Percentiles rank a stretch among this genome's conserved stretches.
Conservation (phyloP, 2,797 vertebrate species). For the Lutjanus argentimaculatus region DNA sequence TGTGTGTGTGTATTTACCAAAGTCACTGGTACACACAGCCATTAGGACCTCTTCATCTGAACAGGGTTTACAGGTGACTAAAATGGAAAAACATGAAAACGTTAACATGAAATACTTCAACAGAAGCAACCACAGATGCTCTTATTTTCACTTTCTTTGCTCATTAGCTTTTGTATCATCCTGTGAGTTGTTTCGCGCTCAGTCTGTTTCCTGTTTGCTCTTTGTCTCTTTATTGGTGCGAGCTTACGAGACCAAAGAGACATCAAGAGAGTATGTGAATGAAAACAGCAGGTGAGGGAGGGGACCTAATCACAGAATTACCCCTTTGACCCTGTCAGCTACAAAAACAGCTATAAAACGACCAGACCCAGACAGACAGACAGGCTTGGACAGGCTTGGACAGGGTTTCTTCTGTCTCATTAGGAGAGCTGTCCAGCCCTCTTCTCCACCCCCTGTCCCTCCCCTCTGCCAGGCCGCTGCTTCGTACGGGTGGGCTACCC, state of each 20-base stretch:
- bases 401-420: constrained; percentile 54
- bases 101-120: neutral
- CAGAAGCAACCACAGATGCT: neutral
- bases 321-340: constrained; percentile 69
- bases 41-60: constrained; percentile 93
- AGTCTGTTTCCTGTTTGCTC: constrained; percentile 9
- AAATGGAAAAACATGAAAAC: constrained; percentile 51
- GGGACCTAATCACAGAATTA: constrained; percentile 63
- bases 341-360: constrained; percentile 74
- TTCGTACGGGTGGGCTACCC: constrained; percentile 59
- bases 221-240: neutral
- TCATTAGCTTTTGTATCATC: neutral
- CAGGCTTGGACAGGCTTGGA: neutral
- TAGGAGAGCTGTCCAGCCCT: constrained; percentile 20
- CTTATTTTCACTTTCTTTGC: neutral
- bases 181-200: neutral
- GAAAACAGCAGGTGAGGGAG: constrained; percentile 71
- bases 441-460: constrained; percentile 13
- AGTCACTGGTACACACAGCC: constrained; percentile 95
- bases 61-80: constrained; percentile 92
- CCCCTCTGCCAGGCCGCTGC: constrained; percentile 16
- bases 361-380: constrained; percentile 5
- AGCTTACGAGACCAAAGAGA: constrained; percentile 40
- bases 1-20: constrained; percentile 87
- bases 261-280: constrained; percentile 42